Conservation (phyloP, 37 sponge, comb jelly and placozoan genomes). For the Ephydatia muelleri region DNA sequence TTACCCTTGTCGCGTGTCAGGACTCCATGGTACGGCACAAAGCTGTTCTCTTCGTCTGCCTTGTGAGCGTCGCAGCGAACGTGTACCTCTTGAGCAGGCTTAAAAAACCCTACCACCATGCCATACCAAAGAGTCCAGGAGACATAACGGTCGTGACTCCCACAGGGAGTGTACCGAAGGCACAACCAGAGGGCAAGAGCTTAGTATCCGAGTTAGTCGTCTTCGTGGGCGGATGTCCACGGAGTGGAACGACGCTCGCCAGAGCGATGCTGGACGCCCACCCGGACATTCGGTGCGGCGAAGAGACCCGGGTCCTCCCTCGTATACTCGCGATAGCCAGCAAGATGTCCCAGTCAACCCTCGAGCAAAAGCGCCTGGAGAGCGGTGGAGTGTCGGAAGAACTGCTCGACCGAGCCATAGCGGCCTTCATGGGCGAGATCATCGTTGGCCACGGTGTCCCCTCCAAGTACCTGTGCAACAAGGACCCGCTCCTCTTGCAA, state of each 20-base stretch:
- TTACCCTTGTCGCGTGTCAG: too few species aligned
- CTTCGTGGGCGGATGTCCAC: conserved; percentile 88
- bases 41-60: too few species aligned
- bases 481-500: conserved; percentile 84
- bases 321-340: conserved; percentile 62
- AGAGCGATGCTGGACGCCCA: conserved; percentile 91
- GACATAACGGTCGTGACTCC: background rate
- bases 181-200: background rate
- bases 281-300: conserved; percentile 90
- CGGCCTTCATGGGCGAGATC: conserved; percentile 63
- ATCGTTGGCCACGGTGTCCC: conserved; percentile 66
- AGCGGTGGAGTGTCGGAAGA: conserved; percentile 64
- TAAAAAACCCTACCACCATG: too few species aligned
- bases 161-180: background rate
- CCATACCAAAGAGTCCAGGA: background rate
- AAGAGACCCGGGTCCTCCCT: conserved; percentile 90
- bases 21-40: too few species aligned
- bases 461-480: conserved; percentile 78
- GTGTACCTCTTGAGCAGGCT: too few species aligned
- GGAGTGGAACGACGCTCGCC: conserved; percentile 88
- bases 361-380: conserved; percentile 57
- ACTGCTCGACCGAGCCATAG: conserved; percentile 53
- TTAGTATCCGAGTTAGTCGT: conserved; percentile 17
- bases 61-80: too few species aligned
- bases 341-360: conserved; percentile 28